Evolutionary conservation across 2,113 vertebrate genomes (phyloP).

Genomic region (Pomatorhinus ruficollis): DNA sequence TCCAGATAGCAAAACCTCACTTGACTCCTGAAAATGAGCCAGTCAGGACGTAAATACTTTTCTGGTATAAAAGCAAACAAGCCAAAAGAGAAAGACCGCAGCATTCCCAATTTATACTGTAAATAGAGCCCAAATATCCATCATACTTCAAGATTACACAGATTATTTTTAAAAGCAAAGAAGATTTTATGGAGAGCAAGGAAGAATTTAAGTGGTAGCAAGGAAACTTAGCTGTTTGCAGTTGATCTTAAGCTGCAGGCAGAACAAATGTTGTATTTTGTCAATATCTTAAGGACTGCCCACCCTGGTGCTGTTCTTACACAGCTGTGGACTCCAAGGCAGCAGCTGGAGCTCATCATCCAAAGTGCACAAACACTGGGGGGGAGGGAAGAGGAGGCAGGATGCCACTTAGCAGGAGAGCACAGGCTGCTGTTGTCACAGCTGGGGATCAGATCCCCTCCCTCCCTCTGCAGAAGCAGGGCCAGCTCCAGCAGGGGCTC

Average conservation of each 20-base stretch:
- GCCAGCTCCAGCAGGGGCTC: background rate
- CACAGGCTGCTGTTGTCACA: background rate
- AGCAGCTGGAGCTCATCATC: background rate
- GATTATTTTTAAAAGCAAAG: background rate
- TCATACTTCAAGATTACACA: background rate
- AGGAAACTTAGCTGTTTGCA: background rate
- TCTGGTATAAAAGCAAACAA: background rate
- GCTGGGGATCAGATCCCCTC: background rate
- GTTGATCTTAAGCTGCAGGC: background rate
- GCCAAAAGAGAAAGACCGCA: background rate
- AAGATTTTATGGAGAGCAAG: background rate
- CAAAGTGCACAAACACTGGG: background rate
- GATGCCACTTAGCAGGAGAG: background rate
- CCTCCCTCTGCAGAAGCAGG: background rate
- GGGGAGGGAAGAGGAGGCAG: background rate
- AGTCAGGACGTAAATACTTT: background rate
- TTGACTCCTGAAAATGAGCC: background rate
- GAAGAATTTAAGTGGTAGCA: background rate
- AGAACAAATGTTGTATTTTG: background rate
- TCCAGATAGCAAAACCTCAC: background rate
- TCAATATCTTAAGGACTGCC: background rate
- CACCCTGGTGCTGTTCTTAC: rapidly evolving
- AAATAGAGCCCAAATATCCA: background rate
- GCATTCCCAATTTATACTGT: background rate
- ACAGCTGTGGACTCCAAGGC: background rate